Conservation (phyloP, 2,113 vertebrate species). For the Athene noctua region DNA sequence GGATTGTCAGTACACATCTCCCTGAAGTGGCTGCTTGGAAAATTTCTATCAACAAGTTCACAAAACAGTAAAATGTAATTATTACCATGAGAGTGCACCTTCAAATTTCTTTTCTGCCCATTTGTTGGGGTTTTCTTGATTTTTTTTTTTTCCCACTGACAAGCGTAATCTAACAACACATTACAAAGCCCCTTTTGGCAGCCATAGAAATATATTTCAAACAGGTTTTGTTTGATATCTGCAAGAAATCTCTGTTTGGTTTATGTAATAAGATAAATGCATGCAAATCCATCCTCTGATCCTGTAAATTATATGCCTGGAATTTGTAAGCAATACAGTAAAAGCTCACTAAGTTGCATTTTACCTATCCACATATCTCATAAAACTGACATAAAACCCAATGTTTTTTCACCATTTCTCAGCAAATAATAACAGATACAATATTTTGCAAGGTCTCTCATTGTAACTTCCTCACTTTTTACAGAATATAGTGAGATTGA, state of each 20-base stretch:
- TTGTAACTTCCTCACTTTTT: conserved; percentile 23
- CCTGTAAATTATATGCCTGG: conserved; percentile 9
- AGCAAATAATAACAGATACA: conserved; percentile 14
- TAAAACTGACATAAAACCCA: conserved; percentile 45
- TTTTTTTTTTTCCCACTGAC: conserved; percentile 14
- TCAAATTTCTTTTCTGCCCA: not conserved
- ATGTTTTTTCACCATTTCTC: not conserved
- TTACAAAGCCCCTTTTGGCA: not conserved
- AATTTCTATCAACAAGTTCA: conserved; percentile 9
- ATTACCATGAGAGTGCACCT: not conserved
- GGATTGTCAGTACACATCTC: conserved; percentile 74
- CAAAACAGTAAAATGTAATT: not conserved
- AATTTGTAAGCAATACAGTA: conserved; percentile 38
- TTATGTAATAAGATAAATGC: conserved; percentile 45
- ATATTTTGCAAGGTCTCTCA: conserved; percentile 7
- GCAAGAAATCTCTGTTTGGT: conserved; percentile 46
- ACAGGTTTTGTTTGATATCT: conserved; percentile 47
- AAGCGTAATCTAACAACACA: not conserved
- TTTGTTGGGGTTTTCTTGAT: not conserved
- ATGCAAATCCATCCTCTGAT: conserved; percentile 40
- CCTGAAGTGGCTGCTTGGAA: not conserved
- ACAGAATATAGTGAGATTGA: not conserved
- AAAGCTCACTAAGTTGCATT: conserved; percentile 25
- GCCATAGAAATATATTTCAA: not conserved
- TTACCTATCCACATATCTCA: conserved; percentile 15